phyloP scores from a whole-genome alignment of 1,140 invertebrate species.

The Drosophila burlai region DNA sequence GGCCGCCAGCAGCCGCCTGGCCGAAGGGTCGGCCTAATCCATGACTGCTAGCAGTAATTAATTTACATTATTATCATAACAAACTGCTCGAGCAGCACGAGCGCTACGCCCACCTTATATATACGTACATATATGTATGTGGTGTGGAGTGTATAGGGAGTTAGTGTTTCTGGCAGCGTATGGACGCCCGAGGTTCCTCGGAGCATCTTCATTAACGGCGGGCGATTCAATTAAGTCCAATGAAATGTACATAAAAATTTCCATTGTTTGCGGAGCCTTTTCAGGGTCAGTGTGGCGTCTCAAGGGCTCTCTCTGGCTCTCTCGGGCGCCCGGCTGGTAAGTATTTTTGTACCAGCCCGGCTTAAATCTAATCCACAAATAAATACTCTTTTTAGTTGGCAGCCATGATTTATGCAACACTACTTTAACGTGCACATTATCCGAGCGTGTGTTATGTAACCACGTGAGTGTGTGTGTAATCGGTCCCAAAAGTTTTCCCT shows the following conservation, averaged over 20 bases:
- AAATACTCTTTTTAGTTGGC: conserved; percentile 14
- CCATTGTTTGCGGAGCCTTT: conserved; percentile 39
- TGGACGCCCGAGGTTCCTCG: conserved; percentile 12
- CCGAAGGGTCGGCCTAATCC: conserved; percentile 38
- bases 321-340: conserved; percentile 7
- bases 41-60: conserved; percentile 58
- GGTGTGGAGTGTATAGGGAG: neutral
- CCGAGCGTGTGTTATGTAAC: neutral
- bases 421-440: conserved; percentile 12
- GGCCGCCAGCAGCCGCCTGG: neutral
- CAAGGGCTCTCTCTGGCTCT: conserved; percentile 2
- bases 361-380: conserved; percentile 50
- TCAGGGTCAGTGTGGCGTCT: conserved; percentile 35
- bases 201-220: conserved; percentile 66
- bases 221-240: conserved; percentile 75
- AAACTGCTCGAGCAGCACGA: conserved; percentile 53
- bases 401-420: conserved; percentile 54
- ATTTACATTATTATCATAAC: conserved; percentile 80
- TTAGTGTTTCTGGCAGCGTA: conserved; percentile 43
- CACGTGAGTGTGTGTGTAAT: neutral
- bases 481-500: conserved; percentile 34
- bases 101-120: conserved; percentile 14
- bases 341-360: conserved; percentile 20
- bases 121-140: neutral
- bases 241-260: conserved; percentile 59